phyloP scores from a whole-genome alignment of 2,888 invertebrate species.

The Pollenia angustigena region DNA sequence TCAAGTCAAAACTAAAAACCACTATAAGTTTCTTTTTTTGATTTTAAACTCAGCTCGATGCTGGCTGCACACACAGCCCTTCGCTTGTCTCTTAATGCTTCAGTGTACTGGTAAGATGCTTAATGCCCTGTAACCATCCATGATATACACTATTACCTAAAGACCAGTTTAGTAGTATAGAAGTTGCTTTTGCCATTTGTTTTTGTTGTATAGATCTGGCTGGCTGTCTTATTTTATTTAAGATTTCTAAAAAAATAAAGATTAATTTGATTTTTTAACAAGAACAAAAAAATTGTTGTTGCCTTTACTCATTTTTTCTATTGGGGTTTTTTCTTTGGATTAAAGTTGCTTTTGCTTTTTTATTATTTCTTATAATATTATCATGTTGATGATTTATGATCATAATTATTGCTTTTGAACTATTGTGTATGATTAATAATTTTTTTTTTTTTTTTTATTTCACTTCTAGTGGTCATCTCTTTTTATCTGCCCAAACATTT shows the following conservation, averaged over 20 bases:
- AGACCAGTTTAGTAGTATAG: conserved; percentile 38
- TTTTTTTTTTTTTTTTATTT: conserved; percentile 21
- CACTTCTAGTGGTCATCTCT: conserved; percentile 35
- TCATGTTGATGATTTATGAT: conserved; percentile 57
- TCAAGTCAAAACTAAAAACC: conserved; percentile 48
- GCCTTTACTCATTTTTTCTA: conserved; percentile 25
- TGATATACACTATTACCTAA: conserved; percentile 7
- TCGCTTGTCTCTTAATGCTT: background rate
- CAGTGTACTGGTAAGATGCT: background rate
- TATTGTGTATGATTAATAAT: conserved; percentile 55
- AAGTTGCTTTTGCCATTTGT: background rate
- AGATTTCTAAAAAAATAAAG: conserved; percentile 42
- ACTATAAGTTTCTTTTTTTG: conserved; percentile 4
- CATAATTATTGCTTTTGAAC: conserved; percentile 63
- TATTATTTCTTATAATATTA: conserved; percentile 28
- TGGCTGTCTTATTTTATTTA: conserved; percentile 14
- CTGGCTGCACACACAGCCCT: background rate
- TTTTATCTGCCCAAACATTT: background rate
- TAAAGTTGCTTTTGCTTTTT: background rate
- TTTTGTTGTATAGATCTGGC: conserved; percentile 30
- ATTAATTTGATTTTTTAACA: conserved; percentile 57
- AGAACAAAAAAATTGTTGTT: conserved; percentile 9
- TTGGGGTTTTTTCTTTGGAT: conserved; percentile 1
- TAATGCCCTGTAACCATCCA: conserved; percentile 4
- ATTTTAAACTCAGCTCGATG: conserved; percentile 9